A percentile compares a stretch with the other conserved stretches of the same genome.
Conservation (phyloP, 2,113 vertebrate species). For the Caloenas nicobarica region DNA sequence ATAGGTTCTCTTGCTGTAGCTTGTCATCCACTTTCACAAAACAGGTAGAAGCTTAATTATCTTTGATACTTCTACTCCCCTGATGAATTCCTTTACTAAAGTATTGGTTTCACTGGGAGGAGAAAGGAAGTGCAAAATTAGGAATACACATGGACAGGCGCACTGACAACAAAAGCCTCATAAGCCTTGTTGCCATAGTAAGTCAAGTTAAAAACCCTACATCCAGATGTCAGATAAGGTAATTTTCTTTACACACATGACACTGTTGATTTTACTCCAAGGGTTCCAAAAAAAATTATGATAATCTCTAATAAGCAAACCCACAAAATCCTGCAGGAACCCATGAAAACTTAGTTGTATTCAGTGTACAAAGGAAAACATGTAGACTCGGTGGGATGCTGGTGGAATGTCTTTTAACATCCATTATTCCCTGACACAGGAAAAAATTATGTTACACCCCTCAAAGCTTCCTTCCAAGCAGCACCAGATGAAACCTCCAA, state of each 20-base stretch:
- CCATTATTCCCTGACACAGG: not conserved
- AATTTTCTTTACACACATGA: not conserved
- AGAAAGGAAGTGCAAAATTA: slow-evolving; percentile 14
- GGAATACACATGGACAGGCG: not conserved
- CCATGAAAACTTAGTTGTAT: not conserved
- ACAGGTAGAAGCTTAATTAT: not conserved
- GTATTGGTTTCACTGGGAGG: not conserved
- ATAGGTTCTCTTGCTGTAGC: not conserved
- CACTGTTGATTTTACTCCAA: not conserved
- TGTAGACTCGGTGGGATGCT: not conserved
- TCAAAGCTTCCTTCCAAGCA: not conserved
- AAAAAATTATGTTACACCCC: not conserved
- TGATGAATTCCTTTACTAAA: not conserved
- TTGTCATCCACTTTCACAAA: slow-evolving; percentile 3
- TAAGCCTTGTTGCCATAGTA: not conserved
- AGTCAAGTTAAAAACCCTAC: not conserved
- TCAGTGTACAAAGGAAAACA: not conserved
- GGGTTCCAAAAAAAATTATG: not conserved
- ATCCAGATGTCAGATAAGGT: not conserved
- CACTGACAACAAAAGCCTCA: not conserved
- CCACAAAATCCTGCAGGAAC: not conserved
- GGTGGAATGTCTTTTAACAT: not conserved
- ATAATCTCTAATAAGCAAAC: not conserved
- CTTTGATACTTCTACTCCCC: not conserved
- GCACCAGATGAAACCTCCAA: not conserved